Evolutionary conservation across 1,140 invertebrate genomes (phyloP).

Genomic region (Drosophila malerkotliana): DNA sequence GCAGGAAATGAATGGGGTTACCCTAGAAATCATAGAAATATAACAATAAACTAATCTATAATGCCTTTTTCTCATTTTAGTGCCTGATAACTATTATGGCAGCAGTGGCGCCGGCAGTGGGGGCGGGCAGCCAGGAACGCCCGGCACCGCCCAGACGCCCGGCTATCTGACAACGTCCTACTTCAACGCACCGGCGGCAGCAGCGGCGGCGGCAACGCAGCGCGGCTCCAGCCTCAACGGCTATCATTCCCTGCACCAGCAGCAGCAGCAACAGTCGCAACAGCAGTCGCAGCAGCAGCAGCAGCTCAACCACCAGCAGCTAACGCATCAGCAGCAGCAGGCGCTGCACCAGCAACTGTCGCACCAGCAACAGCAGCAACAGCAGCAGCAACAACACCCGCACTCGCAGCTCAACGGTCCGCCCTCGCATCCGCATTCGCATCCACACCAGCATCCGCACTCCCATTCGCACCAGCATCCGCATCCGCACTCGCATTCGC

Average conservation of each 20-base stretch:
- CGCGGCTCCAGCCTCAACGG: constrained; percentile 57
- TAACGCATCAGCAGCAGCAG: constrained; percentile 75
- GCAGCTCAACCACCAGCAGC: constrained; percentile 75
- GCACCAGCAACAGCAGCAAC: constrained; percentile 48
- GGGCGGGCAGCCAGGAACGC: constrained; percentile 56
- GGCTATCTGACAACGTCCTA: constrained; percentile 77
- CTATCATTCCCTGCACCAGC: constrained; percentile 82
- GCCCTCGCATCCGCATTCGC: constrained; percentile 34
- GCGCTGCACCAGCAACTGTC: constrained; percentile 54
- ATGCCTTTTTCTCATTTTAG: constrained; percentile 31
- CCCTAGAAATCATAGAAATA: too few relatives aligned
- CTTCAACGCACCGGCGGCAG: constrained; percentile 77
- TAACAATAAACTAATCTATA: not conserved
- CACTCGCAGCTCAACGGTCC: constrained; percentile 36
- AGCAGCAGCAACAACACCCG: constrained; percentile 56
- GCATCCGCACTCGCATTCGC: constrained; percentile 65
- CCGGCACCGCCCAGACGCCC: constrained; percentile 43
- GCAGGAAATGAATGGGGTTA: too few relatives aligned
- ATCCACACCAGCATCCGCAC: constrained; percentile 81
- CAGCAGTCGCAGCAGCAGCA: constrained; percentile 66
- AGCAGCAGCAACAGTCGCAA: constrained; percentile 82
- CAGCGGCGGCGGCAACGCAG: constrained; percentile 68
- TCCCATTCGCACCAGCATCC: constrained; percentile 73
- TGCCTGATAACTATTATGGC: constrained; percentile 81
- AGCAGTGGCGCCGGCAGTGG: constrained; percentile 47